phyloP scores from a whole-genome alignment of 2,113 vertebrate genomes.

The Panthera leo region DNA sequence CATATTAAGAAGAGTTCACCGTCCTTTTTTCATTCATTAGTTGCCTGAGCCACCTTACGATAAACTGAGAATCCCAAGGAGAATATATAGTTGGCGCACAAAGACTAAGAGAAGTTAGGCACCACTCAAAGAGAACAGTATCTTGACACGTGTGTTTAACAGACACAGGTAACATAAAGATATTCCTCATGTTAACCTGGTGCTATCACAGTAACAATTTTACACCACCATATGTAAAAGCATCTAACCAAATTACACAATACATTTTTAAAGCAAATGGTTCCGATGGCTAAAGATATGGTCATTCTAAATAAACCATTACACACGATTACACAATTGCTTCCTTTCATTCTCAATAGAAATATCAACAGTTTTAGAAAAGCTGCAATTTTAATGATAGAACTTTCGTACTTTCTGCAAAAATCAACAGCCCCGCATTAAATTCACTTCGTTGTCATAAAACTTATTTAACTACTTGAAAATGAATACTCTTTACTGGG shows the following conservation, averaged over 20 bases:
- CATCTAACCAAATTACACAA: conserved; percentile 7
- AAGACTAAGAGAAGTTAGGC: conserved; percentile 65
- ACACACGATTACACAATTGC: conserved; percentile 50
- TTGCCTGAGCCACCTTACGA: conserved; percentile 73
- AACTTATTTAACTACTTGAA: conserved; percentile 86
- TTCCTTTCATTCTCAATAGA: conserved; percentile 63
- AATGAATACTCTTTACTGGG: conserved; percentile 84
- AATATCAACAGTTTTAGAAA: conserved; percentile 73
- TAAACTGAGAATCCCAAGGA: conserved; percentile 70
- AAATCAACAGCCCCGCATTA: conserved; percentile 69
- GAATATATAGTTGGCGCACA: conserved; percentile 69
- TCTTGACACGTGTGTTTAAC: conserved; percentile 43
- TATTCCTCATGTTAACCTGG: background rate
- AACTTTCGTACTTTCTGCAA: conserved; percentile 67
- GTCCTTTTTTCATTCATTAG: conserved; percentile 76
- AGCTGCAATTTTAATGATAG: conserved; percentile 73
- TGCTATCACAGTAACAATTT: conserved; percentile 10
- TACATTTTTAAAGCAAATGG: conserved; percentile 51
- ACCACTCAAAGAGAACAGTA: conserved; percentile 67
- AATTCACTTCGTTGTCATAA: conserved; percentile 82
- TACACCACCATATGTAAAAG: background rate
- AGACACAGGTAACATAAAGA: conserved; percentile 59
- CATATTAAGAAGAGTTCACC: conserved; percentile 72
- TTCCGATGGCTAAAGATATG: conserved; percentile 38
- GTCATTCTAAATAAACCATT: conserved; percentile 68